A percentile compares a stretch with the other conserved stretches of the same genome.
phyloP scores from a whole-genome alignment of 2,113 vertebrate species.

The Notarius lentiginosus region DNA sequence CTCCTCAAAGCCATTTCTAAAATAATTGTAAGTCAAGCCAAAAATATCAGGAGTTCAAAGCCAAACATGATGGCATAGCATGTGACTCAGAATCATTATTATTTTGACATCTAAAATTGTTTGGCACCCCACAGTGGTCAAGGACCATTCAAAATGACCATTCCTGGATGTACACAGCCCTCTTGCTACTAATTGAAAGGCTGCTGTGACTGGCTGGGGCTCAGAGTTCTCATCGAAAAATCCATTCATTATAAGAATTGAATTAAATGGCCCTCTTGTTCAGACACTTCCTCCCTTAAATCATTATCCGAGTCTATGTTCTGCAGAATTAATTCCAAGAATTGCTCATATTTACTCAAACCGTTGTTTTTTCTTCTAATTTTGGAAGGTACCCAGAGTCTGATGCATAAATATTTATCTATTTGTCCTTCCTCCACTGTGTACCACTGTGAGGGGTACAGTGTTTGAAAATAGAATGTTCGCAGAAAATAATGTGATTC shows the following conservation, averaged over 20 bases:
- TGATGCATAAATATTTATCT: neutral
- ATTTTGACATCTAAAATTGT: neutral
- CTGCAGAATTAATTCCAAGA: conserved; percentile 11
- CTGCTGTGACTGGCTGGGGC: neutral
- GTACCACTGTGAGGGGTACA: neutral
- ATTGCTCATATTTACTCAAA: neutral
- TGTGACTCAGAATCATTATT: neutral
- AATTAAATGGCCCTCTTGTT: conserved; percentile 11
- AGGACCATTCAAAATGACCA: neutral
- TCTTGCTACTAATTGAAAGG: neutral
- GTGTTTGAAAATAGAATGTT: neutral
- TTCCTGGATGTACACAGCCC: neutral
- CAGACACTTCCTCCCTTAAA: neutral
- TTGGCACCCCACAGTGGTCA: neutral
- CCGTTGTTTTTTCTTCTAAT: neutral
- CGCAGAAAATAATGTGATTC: neutral
- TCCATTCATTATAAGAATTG: conserved; percentile 2
- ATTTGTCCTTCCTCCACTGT: neutral
- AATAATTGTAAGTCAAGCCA: neutral
- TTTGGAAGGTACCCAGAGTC: neutral
- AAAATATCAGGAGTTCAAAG: neutral
- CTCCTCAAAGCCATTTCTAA: neutral
- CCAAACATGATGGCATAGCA: neutral
- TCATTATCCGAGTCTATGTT: neutral
- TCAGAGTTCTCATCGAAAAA: neutral